Evolutionary conservation across 2,888 invertebrate species (phyloP), one percentile per base, ranked within the genome.

Genomic region (Chaitophorus viminalis): DNA sequence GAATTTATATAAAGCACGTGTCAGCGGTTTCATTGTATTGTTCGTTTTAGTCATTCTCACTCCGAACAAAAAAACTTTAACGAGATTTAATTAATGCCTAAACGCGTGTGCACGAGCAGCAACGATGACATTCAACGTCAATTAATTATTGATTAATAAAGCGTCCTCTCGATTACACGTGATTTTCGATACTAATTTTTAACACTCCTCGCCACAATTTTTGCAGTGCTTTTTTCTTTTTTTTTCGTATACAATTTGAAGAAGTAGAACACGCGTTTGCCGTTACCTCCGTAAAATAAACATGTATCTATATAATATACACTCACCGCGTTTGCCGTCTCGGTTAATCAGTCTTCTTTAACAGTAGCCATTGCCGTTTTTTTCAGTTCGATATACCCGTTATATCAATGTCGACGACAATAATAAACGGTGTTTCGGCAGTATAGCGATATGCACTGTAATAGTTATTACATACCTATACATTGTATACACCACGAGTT

Each of bases 291-390:
- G 76, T 33, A 85, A 68, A 77, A 85, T 76, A 84, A 83, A 83
- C 60, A 83, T 21, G n/a, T n/a, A 11, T 54, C n/a, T 75, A 21
- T 75, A 60, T 54, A 8, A n/a, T 82, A 21, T 82, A 76, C 46
- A 65, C 76, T 76, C 76, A 9, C 29, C 84, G 9, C 46, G 33
- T 76, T 75, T 68, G 68, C 46, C 84, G 84, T 85, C 68, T 85
- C 84, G 84, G 84, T 85, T 60, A 85, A 85, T 76, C 84, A 68
- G 84, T 85, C 76, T 77, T 85, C 76, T 39, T 21, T 83, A 83
- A 75, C 83, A 83, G 75, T 60, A 84, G 60, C 76, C 84, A 65
- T 46, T 65, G 65, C 31, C 21, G 65, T 65, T 77, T 77, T 46
- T 75, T 85, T 72, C 25, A 25, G 83, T 75, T 77, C 84, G 65